Conservation (phyloP, 2,113 vertebrate species). For the Ceyx cyanopectus region DNA sequence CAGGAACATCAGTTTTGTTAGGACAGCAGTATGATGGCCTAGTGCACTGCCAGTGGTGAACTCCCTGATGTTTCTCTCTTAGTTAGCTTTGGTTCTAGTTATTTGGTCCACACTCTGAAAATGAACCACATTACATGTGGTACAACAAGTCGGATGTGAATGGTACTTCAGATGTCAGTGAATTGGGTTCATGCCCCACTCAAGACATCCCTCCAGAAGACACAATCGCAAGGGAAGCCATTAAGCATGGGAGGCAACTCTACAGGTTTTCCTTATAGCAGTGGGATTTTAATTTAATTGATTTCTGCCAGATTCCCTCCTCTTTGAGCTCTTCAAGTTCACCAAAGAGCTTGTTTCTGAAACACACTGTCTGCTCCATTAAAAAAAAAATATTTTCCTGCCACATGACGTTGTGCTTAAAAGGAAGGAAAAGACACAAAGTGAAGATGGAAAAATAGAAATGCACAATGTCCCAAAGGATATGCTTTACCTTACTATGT, state of each 20-base stretch:
- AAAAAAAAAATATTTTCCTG: neutral
- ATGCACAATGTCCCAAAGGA: slow-evolving; percentile 18
- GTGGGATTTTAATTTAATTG: neutral
- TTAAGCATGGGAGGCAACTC: neutral
- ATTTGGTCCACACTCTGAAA: neutral
- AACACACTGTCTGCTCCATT: neutral
- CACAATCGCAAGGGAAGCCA: neutral
- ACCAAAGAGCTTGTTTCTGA: slow-evolving; percentile 1
- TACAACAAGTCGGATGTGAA: neutral
- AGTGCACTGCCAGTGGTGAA: neutral
- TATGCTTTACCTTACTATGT: slow-evolving; percentile 25
- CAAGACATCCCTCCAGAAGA: neutral
- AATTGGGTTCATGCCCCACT: neutral
- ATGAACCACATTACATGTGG: neutral
- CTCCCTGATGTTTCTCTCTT: neutral
- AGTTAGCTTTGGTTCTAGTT: neutral
- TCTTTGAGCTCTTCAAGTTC: neutral
- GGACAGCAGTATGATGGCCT: neutral
- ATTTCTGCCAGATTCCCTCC: neutral
- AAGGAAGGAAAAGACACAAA: slow-evolving; percentile 21
- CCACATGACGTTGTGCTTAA: neutral
- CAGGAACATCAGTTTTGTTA: neutral
- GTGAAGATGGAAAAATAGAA: slow-evolving; percentile 30
- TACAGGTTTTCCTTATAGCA: neutral
- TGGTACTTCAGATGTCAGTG: neutral